A percentile compares a stretch with the other conserved stretches of the same genome.
These are phyloP conservation scores for Xanthia togata DNA, from an alignment of 2,888 invertebrate species.

Conservation along the genomic window DNA sequence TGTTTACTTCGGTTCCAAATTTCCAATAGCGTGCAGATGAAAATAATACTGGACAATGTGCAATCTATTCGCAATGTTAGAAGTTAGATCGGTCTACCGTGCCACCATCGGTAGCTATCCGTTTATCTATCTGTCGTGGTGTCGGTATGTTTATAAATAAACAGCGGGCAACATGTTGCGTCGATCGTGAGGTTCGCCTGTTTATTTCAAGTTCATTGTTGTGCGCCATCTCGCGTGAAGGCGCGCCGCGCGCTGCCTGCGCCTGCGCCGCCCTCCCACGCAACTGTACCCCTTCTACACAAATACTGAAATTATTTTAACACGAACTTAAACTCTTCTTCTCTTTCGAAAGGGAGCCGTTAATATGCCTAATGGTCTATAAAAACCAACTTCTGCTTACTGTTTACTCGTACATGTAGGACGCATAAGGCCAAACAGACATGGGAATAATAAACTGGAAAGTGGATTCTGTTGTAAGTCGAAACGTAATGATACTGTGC, in stretches of 20 bases:
- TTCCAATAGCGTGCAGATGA: not conserved
- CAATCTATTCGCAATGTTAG: constrained; percentile 33
- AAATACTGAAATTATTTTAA: constrained; percentile 68
- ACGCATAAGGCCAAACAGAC: constrained; percentile 13
- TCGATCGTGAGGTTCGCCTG: constrained; percentile 59
- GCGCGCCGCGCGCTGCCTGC: constrained; percentile 49
- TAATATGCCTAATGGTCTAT: constrained; percentile 36
- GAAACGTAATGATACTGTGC: constrained; percentile 25
- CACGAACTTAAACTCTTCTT: constrained; percentile 55
- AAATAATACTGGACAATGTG: constrained; percentile 28
- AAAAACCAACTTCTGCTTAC: constrained; percentile 23
- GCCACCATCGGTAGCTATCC: constrained; percentile 47
- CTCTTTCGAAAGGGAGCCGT: constrained; percentile 34
- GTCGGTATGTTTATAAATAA: constrained; percentile 69
- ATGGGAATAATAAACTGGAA: constrained; percentile 43
- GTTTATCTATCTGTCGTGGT: constrained; percentile 59
- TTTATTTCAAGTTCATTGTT: constrained; percentile 74
- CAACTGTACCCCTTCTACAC: constrained; percentile 51
- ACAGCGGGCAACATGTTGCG: constrained; percentile 60
- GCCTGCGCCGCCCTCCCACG: constrained; percentile 65
- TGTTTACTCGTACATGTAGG: constrained; percentile 41
- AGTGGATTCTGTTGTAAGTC: constrained; percentile 25
- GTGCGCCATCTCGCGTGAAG: constrained; percentile 63
- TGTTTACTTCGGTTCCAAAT: not conserved
- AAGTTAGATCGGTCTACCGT: constrained; percentile 41